Percentiles rank a stretch among this genome's conserved stretches.
phyloP scores from a whole-genome alignment of 2,113 vertebrate species.

The Monopterus albus region DNA sequence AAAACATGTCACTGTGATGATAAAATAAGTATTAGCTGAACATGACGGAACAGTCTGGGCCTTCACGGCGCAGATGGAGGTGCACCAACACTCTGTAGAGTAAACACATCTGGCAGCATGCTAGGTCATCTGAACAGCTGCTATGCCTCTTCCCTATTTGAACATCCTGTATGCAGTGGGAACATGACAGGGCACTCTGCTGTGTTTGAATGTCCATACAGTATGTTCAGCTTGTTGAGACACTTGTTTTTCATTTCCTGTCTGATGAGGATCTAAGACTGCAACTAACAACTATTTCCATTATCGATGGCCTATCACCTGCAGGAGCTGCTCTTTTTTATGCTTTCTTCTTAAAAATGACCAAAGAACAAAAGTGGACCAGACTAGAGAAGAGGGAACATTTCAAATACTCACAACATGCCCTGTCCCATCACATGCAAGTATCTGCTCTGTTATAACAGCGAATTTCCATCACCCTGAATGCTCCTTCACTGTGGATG shows the following conservation, averaged over 20 bases:
- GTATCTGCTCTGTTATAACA: slow-evolving; percentile 31
- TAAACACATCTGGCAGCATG: slow-evolving; percentile 30
- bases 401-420: slow-evolving; percentile 63
- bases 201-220: not conserved
- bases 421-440: slow-evolving; percentile 40
- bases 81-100: slow-evolving; percentile 24
- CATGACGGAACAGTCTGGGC: too few relatives aligned
- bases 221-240: slow-evolving; percentile 20
- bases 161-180: slow-evolving; percentile 31
- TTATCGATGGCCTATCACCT: too few relatives aligned
- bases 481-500: not conserved
- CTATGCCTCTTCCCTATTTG: slow-evolving; percentile 42
- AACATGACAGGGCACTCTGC: slow-evolving; percentile 25
- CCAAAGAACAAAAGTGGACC: too few relatives aligned
- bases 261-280: slow-evolving; percentile 1
- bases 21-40: not conserved
- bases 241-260: slow-evolving; percentile 44
- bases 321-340: slow-evolving; percentile 38
- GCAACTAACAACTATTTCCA: too few relatives aligned
- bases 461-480: slow-evolving; percentile 17
- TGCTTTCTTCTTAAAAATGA: not conserved
- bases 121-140: not conserved
- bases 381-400: not conserved
- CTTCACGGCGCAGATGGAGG: not conserved
- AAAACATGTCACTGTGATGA: not conserved